phyloP scores from a whole-genome alignment of 1,140 invertebrate species.

The Eupristina koningsbergeri region DNA sequence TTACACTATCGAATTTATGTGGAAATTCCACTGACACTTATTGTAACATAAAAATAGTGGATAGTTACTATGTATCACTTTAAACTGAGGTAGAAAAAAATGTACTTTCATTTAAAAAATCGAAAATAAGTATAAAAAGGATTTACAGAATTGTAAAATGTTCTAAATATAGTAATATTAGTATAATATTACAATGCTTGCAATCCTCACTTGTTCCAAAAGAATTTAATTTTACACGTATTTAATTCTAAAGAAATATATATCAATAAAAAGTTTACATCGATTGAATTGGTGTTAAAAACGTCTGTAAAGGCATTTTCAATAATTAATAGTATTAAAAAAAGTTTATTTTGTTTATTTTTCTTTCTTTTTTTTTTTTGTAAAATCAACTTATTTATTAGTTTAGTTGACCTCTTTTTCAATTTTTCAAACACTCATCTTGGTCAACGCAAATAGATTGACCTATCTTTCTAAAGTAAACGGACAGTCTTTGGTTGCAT shows the following conservation, averaged over 20 bases:
- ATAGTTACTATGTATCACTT: background rate
- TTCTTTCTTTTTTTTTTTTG: no score
- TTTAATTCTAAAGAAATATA: no score
- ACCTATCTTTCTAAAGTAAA: background rate
- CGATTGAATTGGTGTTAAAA: no score
- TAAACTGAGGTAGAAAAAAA: background rate
- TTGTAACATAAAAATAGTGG: background rate
- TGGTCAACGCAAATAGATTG: background rate
- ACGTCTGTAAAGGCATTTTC: no score
- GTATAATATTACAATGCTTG: background rate
- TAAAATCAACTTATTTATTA: no score
- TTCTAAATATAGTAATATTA: no score
- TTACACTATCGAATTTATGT: background rate
- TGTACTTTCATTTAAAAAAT: background rate
- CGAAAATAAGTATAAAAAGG: background rate
- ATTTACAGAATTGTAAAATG: no score
- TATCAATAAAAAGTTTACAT: no score
- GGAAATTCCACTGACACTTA: background rate
- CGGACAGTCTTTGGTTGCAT: background rate
- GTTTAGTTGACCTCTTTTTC: background rate
- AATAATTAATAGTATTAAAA: no score
- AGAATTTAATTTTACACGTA: background rate
- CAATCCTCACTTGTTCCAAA: background rate
- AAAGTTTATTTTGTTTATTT: no score
- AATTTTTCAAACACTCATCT: background rate